Evolutionary conservation across 2,113 vertebrate genomes (phyloP).

Genomic region (western clawed frog (Xenopus tropicalis)): DNA sequence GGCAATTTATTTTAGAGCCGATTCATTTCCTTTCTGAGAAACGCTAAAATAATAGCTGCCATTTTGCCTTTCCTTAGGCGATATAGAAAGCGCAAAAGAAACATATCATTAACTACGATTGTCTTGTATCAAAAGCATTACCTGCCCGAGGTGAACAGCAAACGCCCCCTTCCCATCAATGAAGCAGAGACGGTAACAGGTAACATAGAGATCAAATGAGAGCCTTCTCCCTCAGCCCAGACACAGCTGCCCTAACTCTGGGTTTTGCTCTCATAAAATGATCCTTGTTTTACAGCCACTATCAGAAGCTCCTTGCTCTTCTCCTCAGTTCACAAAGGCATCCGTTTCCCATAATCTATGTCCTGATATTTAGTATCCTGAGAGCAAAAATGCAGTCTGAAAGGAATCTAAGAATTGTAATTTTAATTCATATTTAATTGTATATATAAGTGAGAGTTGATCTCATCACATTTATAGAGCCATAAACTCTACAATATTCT

Average conservation of each 20-base stretch:
- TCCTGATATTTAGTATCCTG: too few species aligned
- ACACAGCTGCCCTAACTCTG: too few species aligned
- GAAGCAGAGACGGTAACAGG: background rate
- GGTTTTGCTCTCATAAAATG: background rate
- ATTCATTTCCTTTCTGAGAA: conserved; percentile 24
- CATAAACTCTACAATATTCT: too few species aligned
- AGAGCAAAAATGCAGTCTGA: background rate
- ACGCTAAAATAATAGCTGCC: background rate
- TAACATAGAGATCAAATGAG: too few species aligned
- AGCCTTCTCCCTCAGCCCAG: too few species aligned
- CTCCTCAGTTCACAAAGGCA: too few species aligned
- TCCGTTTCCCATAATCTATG: too few species aligned
- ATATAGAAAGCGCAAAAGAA: background rate
- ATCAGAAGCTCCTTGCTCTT: background rate
- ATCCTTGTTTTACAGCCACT: background rate
- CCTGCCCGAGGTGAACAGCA: background rate
- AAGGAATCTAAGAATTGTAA: background rate
- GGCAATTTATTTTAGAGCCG: conserved; percentile 20
- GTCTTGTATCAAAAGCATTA: background rate
- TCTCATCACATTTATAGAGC: too few species aligned
- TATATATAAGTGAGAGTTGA: too few species aligned
- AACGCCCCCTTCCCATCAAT: background rate
- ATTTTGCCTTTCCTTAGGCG: background rate
- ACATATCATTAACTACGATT: conserved; percentile 6
- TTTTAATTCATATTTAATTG: too few species aligned